A percentile compares a stretch with the other conserved stretches of the same genome.
Conservation (phyloP, 1,140 invertebrate genomes). For the Bombus affinis region DNA sequence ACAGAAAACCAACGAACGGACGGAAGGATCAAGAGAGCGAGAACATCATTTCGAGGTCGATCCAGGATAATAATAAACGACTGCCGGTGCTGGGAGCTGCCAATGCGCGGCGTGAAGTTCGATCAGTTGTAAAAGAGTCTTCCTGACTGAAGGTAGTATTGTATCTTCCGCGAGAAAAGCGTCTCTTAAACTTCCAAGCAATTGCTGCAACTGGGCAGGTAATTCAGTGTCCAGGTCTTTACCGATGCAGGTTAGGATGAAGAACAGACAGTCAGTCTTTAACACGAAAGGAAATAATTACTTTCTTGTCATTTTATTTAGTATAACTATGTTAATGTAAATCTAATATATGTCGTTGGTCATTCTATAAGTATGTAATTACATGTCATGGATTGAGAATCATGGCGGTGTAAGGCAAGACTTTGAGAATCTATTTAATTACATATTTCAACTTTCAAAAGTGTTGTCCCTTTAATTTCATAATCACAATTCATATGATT, state of each 20-base stretch:
- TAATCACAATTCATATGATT: too few relatives aligned
- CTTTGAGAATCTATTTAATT: too few relatives aligned
- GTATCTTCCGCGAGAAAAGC: slow-evolving; percentile 89
- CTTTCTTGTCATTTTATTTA: background rate
- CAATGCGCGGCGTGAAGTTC: slow-evolving; percentile 94
- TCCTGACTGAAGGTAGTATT: slow-evolving; percentile 86
- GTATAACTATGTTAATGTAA: background rate
- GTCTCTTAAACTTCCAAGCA: slow-evolving; percentile 91
- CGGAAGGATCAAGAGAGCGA: slow-evolving; percentile 27
- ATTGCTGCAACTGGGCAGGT: slow-evolving; percentile 89
- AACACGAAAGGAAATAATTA: slow-evolving; percentile 40
- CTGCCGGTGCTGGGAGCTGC: slow-evolving; percentile 93
- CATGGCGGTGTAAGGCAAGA: too few relatives aligned
- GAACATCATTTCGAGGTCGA: slow-evolving; percentile 73
- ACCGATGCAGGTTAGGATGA: slow-evolving; percentile 92
- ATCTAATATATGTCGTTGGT: background rate
- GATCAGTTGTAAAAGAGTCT: slow-evolving; percentile 93
- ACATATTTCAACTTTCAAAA: too few relatives aligned
- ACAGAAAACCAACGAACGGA: slow-evolving; percentile 39
- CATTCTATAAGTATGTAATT: too few relatives aligned
- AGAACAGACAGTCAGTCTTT: slow-evolving; percentile 93
- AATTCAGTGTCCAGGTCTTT: slow-evolving; percentile 92
- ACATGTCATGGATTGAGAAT: too few relatives aligned
- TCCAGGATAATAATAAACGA: slow-evolving; percentile 93
- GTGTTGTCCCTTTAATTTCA: too few relatives aligned